Conservation (phyloP, 2,888 invertebrate species). For the Bedellia somnulentella region DNA sequence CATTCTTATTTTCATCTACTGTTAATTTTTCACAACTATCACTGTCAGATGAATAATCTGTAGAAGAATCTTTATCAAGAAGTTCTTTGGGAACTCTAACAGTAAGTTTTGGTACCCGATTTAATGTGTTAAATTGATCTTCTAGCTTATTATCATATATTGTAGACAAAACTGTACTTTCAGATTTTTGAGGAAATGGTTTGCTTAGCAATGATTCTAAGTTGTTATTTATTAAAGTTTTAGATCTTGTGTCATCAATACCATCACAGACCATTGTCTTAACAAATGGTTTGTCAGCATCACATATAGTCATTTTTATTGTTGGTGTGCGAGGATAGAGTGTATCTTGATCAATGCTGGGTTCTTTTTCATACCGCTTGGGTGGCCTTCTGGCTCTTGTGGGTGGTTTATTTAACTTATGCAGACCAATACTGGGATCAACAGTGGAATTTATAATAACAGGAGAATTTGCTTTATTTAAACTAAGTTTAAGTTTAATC, state of each 20-base stretch:
- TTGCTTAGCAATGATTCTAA: constrained; percentile 21
- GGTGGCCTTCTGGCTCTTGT: constrained; percentile 37
- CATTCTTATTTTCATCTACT: constrained; percentile 48
- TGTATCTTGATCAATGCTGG: constrained; percentile 14
- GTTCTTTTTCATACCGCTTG: constrained; percentile 40
- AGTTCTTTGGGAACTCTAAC: constrained; percentile 67
- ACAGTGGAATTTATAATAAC: constrained; percentile 54
- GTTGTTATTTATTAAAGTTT: constrained; percentile 41
- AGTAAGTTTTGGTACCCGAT: constrained; percentile 70
- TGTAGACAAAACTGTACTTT: constrained; percentile 40
- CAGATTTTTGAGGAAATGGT: constrained; percentile 29
- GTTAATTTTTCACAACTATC: constrained; percentile 64
- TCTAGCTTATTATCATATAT: constrained; percentile 52
- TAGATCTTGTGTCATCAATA: constrained; percentile 35
- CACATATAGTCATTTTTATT: constrained; percentile 55
- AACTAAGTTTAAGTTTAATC: constrained; percentile 46
- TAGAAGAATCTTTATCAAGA: constrained; percentile 51
- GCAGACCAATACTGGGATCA: constrained; percentile 44
- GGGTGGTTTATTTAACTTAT: constrained; percentile 37
- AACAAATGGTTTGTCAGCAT: constrained; percentile 49
- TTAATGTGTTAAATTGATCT: constrained; percentile 34
- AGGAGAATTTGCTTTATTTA: constrained; percentile 51
- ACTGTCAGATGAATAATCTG: constrained; percentile 59
- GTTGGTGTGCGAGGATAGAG: constrained; percentile 20
- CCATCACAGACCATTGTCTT: constrained; percentile 47